These are phyloP conservation scores for Nannoperca obscura DNA, from an alignment of 2,797 vertebrate species.

Conservation along the genomic window DNA sequence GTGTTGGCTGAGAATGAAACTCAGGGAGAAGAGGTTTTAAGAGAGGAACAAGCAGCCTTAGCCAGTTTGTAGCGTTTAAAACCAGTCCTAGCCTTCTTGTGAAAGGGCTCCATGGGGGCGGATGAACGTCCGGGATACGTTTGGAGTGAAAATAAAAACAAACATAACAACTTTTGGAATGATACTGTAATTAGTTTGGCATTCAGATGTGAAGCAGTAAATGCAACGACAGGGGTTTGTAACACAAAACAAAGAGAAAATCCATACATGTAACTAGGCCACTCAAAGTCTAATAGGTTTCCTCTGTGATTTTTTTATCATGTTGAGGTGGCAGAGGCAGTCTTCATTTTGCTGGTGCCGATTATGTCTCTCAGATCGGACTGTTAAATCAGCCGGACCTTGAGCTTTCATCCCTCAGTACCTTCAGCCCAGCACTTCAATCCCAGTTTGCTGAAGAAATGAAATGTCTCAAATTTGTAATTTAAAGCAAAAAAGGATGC, in stretches of 20 bases:
- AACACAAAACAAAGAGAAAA: conserved; percentile 54
- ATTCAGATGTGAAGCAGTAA: conserved; percentile 62
- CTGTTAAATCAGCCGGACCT: conserved; percentile 41
- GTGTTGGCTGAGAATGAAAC: conserved; percentile 68
- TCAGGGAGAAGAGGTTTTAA: conserved; percentile 76
- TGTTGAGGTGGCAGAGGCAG: conserved; percentile 60
- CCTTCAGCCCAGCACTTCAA: conserved; percentile 45
- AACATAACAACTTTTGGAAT: conserved; percentile 75
- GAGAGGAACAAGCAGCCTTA: conserved; percentile 72
- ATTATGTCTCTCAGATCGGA: conserved; percentile 64
- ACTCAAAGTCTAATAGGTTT: conserved; percentile 50
- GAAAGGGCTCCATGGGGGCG: conserved; percentile 66
- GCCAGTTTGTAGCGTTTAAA: conserved; percentile 68
- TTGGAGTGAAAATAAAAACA: conserved; percentile 61
- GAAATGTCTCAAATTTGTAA: conserved; percentile 38
- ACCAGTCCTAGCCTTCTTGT: conserved; percentile 71
- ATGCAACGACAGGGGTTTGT: conserved; percentile 57
- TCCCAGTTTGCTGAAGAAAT: conserved; percentile 45
- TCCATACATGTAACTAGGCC: conserved; percentile 42
- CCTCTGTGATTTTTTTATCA: conserved; percentile 50
- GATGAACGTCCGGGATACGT: conserved; percentile 69
- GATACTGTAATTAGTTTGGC: conserved; percentile 74
- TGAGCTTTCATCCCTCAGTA: conserved; percentile 54
- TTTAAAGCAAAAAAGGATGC: conserved; percentile 54
- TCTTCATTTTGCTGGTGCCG: conserved; percentile 78